Base-by-base conservation (phyloP, 2,113 vertebrate species). In the Steatornis caripensis region DNA sequence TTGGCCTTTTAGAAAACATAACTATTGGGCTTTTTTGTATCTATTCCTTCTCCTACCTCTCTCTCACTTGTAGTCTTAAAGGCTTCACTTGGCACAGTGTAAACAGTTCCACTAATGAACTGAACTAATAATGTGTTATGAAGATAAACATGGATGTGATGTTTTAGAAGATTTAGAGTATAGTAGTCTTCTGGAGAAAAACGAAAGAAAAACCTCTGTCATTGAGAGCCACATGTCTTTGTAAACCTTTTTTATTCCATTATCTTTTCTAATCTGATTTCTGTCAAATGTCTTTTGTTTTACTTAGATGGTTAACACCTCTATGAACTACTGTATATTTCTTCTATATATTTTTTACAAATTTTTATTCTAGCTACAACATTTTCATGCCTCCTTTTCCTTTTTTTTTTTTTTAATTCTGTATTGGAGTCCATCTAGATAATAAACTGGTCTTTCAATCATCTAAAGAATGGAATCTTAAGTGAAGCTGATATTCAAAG, bases 181-280 rank as follows among this genome's bases (percentile, higher is more conserved):
- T 3, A 60, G 18, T 24, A 78, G 10, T 23, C 18, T 77, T 86
- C 15, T 0, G 15, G 29, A 57, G 15, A 58, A 82, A 93, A 91
- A 18, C 0, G 2, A 51, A 78, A 89, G 49, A 39, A 13, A 10
- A 22, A 2, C 4, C 8, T 1, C 19, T 17, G 5, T 34, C 17
- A 78, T 61, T 81, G 41, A 89, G 27, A 76, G 7, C 8, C 11
- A 27, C 0, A 0, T 65, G 39, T 46, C 17, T 68, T 75, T 43
- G n/a, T 55, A 70, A 74, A 39, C 23, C 1, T 10, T 32, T 58
- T 74, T 86, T n/a, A 45, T 72, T 48, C 6, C 1, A 6, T 82
- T 32, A 20, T 11, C 5, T 90, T 74, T 92, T 57, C 24, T 62
- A 54, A 81, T 78, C 62, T 74, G n/a, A 48, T 75, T 84, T 74